Evolutionary conservation across 2,113 vertebrate genomes (phyloP), one percentile per base, ranked within the genome.

Genomic region (Perca schrenkii): DNA sequence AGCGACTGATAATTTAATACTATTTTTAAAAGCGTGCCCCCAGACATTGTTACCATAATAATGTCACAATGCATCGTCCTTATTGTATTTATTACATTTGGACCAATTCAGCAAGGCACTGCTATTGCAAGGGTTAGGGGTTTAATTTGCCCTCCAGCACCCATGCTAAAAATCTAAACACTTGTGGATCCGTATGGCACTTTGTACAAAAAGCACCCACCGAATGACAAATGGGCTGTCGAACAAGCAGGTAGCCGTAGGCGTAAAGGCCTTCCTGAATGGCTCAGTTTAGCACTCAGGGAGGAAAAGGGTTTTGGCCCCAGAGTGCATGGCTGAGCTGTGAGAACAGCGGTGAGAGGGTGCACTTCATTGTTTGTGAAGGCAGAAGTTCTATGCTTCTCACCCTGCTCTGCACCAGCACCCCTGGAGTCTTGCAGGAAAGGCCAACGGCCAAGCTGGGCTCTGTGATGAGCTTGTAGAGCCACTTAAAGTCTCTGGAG

Each of bases 191-290:
- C 60, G 17, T 62, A 28, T 77, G 89, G 79, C 85, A 78, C 86
- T 89, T 86, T 77, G 86, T 80, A 79, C 88, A 80, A 90, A 90
- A 90, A 86, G 86, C 74, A 56, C 70, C 69, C 61, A 13, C 47
- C 36, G 15, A 76, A 89, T 89, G 92, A 93, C 80, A 86, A 92
- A 94, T 88, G 90, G 68, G 76, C 87, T 84, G 89, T 90, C 86
- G 75, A 86, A 76, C 82, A 61, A 74, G 78, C 82, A 56, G 80
- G 89, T 91, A 80, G 89, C 92, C 90, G 84, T 16, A 75, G 91
- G 91, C 79, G 0, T 81, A 65, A 81, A 86, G 85, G 77, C 56
- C 82, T 82, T 86, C 79, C 83, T 92, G 80, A 88, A 85, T 74
- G 85, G 64, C 81, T 87, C 52, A 31, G 85, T 88, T 85, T 84